Percentiles rank a stretch among this genome's conserved stretches.
Evolutionary conservation across 2,888 invertebrate species (phyloP).

Genomic region (Rotaria sp.): DNA sequence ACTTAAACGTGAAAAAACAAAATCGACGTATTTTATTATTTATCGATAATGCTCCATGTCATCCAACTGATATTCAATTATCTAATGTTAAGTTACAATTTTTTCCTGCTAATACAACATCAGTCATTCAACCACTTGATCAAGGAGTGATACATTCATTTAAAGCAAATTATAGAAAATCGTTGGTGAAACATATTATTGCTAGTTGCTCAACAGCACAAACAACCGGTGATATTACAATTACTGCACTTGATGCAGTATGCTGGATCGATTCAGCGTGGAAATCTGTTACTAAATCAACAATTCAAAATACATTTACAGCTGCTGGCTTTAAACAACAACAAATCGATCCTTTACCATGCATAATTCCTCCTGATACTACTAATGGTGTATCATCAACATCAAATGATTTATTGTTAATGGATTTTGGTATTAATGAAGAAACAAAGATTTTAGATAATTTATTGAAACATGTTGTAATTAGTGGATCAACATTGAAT

Average conservation of each 20-base stretch:
- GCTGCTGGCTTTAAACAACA: background rate
- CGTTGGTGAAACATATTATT: background rate
- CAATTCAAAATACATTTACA: background rate
- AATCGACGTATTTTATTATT: constrained; percentile 40
- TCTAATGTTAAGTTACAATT: constrained; percentile 40
- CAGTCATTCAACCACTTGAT: background rate
- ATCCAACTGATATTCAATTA: constrained; percentile 33
- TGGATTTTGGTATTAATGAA: too few species aligned
- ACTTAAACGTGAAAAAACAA: constrained; percentile 22
- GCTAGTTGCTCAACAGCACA: background rate
- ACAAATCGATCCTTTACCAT: background rate
- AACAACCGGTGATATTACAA: background rate
- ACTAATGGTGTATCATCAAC: too few species aligned
- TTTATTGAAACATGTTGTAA: too few species aligned
- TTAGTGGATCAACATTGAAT: too few species aligned
- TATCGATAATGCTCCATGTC: constrained; percentile 41
- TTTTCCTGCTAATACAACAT: constrained; percentile 36
- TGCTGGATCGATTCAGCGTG: background rate
- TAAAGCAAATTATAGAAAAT: background rate
- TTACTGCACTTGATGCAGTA: background rate
- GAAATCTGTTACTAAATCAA: background rate
- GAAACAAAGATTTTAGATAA: too few species aligned
- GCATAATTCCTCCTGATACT: too few species aligned
- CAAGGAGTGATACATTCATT: background rate
- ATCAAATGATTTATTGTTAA: too few species aligned